A percentile compares a stretch with the other conserved stretches of the same genome.
Conservation (phyloP, 2,888 invertebrate genomes). For the Plagiodera versicolora region DNA sequence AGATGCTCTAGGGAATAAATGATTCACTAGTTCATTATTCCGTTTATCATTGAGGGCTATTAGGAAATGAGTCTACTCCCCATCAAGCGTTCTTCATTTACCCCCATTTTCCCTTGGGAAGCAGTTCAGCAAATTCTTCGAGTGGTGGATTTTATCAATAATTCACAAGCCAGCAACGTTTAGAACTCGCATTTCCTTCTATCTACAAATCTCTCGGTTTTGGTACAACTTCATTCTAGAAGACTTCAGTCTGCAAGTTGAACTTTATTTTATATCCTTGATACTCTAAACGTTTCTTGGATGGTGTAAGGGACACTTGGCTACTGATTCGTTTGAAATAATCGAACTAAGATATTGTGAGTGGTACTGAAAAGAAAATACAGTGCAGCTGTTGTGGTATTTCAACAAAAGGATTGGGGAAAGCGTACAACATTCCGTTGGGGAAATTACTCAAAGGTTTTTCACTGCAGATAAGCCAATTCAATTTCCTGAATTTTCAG, state of each 20-base stretch:
- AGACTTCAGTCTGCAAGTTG: not conserved
- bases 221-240: constrained; percentile 25
- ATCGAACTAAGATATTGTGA: no score
- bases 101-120: constrained; percentile 28
- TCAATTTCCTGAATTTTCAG: no score
- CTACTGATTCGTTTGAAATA: no score
- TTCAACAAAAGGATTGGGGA: no score
- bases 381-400: no score
- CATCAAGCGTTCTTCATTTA: constrained; percentile 26
- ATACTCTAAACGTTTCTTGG: no score
- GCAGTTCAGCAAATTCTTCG: constrained; percentile 37
- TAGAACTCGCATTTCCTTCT: constrained; percentile 41
- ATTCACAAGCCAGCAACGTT: constrained; percentile 44
- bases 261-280: no score
- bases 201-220: constrained; percentile 41
- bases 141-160: constrained; percentile 42
- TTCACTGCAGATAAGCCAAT: no score
- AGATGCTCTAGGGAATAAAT: constrained; percentile 17
- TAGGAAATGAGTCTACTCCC: constrained; percentile 26
- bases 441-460: no score
- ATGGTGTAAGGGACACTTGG: no score
- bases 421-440: no score
- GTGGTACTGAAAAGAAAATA: no score
- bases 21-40: constrained; percentile 34
- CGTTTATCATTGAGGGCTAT: constrained; percentile 35